Evolutionary conservation across 1,140 invertebrate genomes (phyloP).

Genomic region (Zaprionus nigranus): DNA sequence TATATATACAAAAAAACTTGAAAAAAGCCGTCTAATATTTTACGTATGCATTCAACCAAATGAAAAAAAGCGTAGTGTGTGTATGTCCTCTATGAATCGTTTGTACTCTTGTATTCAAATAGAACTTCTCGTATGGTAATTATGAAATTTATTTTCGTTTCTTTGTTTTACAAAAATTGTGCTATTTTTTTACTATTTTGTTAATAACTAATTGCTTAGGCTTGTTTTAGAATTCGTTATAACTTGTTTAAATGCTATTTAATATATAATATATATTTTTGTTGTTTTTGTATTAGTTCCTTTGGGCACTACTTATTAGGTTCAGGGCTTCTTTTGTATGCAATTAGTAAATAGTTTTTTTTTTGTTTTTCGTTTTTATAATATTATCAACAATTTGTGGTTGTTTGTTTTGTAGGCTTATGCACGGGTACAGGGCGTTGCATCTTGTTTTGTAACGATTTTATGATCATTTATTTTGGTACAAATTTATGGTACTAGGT

Average conservation of each 20-base stretch:
- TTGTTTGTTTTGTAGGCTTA: conserved; percentile 65
- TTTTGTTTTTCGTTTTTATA: conserved; percentile 22
- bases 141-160: conserved; percentile 29
- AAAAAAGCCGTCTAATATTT: conserved; percentile 25
- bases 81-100: neutral
- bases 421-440: conserved; percentile 81
- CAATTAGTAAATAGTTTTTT: conserved; percentile 74
- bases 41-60: conserved; percentile 43
- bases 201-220: conserved; percentile 73
- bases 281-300: conserved; percentile 55
- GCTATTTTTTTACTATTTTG: conserved; percentile 72
- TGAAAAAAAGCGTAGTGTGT: too few species aligned
- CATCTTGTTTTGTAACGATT: conserved; percentile 57
- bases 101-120: conserved; percentile 35
- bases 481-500: conserved; percentile 82
- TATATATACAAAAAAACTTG: conserved; percentile 33
- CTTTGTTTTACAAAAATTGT: conserved; percentile 70
- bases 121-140: conserved; percentile 34
- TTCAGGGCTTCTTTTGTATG: conserved; percentile 74
- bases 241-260: conserved; percentile 73
- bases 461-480: conserved; percentile 61
- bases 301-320: conserved; percentile 81
- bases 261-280: conserved; percentile 62
- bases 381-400: conserved; percentile 63
- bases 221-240: conserved; percentile 79